phyloP scores from a whole-genome alignment of 2,888 invertebrate species.

The Microplitis deprimator region DNA sequence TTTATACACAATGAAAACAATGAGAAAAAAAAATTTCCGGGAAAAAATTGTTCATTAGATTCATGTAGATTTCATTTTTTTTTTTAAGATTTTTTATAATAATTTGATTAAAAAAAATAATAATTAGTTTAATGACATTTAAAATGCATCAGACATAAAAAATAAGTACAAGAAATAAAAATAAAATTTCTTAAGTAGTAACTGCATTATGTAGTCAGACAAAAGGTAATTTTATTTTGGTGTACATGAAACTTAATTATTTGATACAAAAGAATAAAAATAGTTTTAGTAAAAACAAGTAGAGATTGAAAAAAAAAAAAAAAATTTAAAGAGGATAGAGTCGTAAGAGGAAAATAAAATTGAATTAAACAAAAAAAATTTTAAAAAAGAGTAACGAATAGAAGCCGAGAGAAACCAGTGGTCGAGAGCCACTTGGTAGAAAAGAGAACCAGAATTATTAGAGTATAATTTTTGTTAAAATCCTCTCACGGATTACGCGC shows the following conservation, averaged over 20 bases:
- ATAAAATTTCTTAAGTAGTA: constrained; percentile 24
- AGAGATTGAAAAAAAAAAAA: not conserved
- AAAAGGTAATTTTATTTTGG: not conserved
- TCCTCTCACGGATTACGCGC: constrained; percentile 18
- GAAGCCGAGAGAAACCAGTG: not conserved
- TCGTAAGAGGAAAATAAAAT: constrained; percentile 2
- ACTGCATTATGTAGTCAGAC: constrained; percentile 28
- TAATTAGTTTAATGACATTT: no score
- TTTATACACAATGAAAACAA: no score
- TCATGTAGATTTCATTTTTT: no score
- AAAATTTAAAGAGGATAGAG: not conserved
- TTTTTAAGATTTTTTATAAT: no score
- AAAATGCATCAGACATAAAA: no score
- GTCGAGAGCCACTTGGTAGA: not conserved
- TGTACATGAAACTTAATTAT: not conserved
- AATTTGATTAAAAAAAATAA: no score
- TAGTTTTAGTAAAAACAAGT: not conserved
- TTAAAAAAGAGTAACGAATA: not conserved
- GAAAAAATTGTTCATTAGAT: no score
- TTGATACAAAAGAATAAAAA: not conserved
- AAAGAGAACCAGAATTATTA: not conserved
- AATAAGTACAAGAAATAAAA: no score
- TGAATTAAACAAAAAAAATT: not conserved
- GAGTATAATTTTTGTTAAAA: constrained; percentile 27
- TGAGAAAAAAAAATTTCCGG: no score